Percentiles rank a stretch among this genome's conserved stretches.
phyloP scores from a whole-genome alignment of 1,140 invertebrate genomes.

The Sitophilus oryzae region DNA sequence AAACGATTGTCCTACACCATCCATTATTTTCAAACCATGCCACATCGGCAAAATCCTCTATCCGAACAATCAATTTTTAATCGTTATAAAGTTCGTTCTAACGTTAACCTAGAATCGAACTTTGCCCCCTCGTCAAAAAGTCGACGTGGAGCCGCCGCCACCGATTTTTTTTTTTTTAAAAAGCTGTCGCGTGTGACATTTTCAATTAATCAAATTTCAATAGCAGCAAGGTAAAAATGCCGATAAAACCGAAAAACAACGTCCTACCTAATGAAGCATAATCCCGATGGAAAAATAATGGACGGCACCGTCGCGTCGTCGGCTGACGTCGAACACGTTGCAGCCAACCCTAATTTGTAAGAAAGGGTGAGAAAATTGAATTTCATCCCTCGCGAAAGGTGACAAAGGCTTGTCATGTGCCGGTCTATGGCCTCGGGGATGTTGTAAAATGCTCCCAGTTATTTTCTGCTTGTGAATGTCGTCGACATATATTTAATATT shows the following conservation, averaged over 20 bases:
- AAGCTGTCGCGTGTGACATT: constrained; percentile 6
- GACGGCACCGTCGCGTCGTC: no score
- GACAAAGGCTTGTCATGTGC: constrained; percentile 10
- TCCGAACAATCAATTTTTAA: neutral
- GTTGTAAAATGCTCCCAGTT: neutral
- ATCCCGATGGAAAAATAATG: constrained; percentile 15
- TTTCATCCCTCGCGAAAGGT: constrained; percentile 5
- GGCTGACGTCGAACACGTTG: constrained; percentile 9
- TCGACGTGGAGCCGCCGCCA: neutral
- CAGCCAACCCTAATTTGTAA: constrained; percentile 18
- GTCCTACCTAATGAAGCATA: constrained; percentile 14
- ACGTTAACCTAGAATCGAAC: neutral
- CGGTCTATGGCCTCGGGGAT: constrained; percentile 1
- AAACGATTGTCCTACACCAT: no score
- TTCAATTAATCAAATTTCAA: constrained; percentile 12
- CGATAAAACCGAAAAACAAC: constrained; percentile 14
- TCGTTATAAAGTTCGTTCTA: neutral
- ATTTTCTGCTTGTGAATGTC: neutral
- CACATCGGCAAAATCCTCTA: neutral
- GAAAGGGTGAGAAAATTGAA: constrained; percentile 15
- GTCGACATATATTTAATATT: no score
- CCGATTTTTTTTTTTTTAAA: constrained; percentile 2
- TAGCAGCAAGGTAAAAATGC: constrained; percentile 5
- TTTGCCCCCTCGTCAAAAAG: neutral
- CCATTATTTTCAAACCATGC: no score